Evolutionary conservation across 2,888 invertebrate genomes (phyloP), one percentile per base, ranked within the genome.

Genomic region (Lepas anatifera): DNA sequence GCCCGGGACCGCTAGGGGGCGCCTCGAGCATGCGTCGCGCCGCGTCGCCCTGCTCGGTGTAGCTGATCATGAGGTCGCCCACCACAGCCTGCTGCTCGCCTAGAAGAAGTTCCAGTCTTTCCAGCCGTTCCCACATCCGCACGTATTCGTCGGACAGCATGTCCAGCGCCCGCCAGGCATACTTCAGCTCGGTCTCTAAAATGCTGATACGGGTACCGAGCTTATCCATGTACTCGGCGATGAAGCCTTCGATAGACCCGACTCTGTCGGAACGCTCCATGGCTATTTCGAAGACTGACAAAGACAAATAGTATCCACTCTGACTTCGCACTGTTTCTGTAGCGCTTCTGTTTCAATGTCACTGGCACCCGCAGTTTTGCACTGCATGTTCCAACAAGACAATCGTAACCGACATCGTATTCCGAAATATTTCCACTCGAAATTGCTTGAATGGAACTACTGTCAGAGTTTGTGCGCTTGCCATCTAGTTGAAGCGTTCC

Each of bases 121-220:
- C 94, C 72, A 95, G 82, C 64, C 93, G 84, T 77, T 91, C 90
- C 93, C 94, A 95, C 89, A 95, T 95, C 79, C 92, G 90, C 69
- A 93, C 90, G 77, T 94, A 95, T 79, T 95, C 95, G 77, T 91
- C 91, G 50, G 92, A 92, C 43, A 95, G 85, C 69, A 95, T 84
- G 78, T 95, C 94, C 70, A 95, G 83, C 3, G 94, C 93, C 74
- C 93, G 85, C 94, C 94, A 95, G 27, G 95, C 94, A 78, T 92
- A 93, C 78, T 92, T 90, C 67, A 95, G 83, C 81, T 95, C 94
- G 3, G 92, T 91, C 80, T 95, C 94, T 22, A 95, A 85, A 76
- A 93, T 88, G 77, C 89, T 91, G 72, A 95, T 85, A 46, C 93
- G 85, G 37, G 92, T 91, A 22, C 91, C 90, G 69, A 94, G 85